Conservation (phyloP, 2,113 vertebrate genomes). For the Falco punctatus region DNA sequence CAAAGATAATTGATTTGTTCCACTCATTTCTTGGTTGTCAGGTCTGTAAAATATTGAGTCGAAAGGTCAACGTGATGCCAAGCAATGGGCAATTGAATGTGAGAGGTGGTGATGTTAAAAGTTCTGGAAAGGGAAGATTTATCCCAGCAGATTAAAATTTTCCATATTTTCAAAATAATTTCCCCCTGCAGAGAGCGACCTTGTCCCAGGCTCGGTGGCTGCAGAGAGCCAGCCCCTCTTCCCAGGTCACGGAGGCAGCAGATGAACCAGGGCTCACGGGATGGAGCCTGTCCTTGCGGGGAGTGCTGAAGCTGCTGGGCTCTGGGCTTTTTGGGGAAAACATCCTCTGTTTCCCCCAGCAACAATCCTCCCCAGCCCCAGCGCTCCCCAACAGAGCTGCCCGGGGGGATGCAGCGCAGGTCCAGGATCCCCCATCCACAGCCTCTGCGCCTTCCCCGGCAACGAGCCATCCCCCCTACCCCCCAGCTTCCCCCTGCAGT, state of each 20-base stretch:
- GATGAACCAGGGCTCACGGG: background rate
- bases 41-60: background rate
- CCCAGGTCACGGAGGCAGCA: background rate
- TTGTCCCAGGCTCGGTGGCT: fast-evolving
- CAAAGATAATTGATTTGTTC: background rate
- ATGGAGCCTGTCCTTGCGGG: background rate
- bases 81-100: background rate
- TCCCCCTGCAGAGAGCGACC: background rate
- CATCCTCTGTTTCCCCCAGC: background rate
- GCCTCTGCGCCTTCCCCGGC: background rate
- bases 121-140: background rate
- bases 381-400: background rate
- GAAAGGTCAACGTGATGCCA: fast-evolving
- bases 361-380: background rate
- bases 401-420: fast-evolving
- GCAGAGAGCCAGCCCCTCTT: background rate
- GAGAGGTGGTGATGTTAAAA: background rate
- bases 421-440: fast-evolving
- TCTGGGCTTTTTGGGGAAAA: fast-evolving
- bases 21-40: background rate
- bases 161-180: background rate
- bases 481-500: fast-evolving
- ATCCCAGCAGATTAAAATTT: background rate
- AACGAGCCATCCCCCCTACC: background rate
- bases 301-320: background rate